Evolutionary conservation across 2,888 invertebrate species (phyloP).

Genomic region (Metallyticus violacea): DNA sequence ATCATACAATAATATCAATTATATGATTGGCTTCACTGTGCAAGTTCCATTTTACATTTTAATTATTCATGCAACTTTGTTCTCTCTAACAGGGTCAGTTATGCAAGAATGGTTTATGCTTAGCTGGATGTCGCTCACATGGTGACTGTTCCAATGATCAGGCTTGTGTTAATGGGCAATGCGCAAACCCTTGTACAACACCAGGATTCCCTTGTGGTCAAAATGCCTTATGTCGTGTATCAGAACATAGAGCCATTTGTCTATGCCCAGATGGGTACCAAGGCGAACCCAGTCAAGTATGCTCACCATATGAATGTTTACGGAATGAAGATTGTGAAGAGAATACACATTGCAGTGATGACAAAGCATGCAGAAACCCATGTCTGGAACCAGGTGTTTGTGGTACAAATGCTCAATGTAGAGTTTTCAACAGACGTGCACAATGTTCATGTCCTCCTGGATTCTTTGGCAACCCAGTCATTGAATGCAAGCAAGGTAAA

Average conservation of each 20-base stretch:
- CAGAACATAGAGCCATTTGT: slow-evolving; percentile 80
- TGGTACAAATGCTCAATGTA: slow-evolving; percentile 81
- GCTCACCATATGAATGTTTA: slow-evolving; percentile 74
- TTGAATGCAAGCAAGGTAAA: slow-evolving; percentile 63
- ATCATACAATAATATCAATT: no score
- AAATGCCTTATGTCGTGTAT: slow-evolving; percentile 75
- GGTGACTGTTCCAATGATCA: slow-evolving; percentile 76
- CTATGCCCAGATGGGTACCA: slow-evolving; percentile 83
- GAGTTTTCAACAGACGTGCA: slow-evolving; percentile 70
- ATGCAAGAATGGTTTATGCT: slow-evolving; percentile 57
- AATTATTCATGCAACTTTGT: neutral
- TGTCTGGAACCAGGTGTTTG: slow-evolving; percentile 74
- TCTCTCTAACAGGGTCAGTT: slow-evolving; percentile 20
- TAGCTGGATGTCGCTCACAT: slow-evolving; percentile 76
- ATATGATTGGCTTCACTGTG: no score
- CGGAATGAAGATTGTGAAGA: slow-evolving; percentile 72
- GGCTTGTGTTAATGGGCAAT: slow-evolving; percentile 66
- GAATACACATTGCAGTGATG: slow-evolving; percentile 69
- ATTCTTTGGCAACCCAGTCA: slow-evolving; percentile 66
- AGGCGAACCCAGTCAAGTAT: slow-evolving; percentile 74
- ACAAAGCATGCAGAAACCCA: slow-evolving; percentile 77
- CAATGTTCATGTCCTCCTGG: slow-evolving; percentile 76
- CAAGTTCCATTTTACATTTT: no score
- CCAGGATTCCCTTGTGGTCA: slow-evolving; percentile 69
- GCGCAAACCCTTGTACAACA: slow-evolving; percentile 66